A percentile compares a stretch with the other conserved stretches of the same genome.
phyloP scores from a whole-genome alignment of 1,140 invertebrate species.

The Anastrepha ludens region DNA sequence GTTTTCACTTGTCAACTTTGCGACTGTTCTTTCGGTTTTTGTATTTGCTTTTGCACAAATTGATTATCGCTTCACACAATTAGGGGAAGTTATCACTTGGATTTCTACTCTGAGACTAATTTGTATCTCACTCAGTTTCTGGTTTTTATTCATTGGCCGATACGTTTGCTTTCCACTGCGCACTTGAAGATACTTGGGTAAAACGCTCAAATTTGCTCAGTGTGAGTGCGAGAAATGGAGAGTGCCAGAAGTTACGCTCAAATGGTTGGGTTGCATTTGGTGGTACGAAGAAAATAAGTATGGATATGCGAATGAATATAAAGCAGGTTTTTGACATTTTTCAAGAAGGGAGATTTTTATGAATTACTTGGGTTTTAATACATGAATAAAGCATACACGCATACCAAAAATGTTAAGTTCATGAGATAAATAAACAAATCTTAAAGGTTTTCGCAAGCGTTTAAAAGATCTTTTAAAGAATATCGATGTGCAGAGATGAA shows the following conservation, averaged over 20 bases:
- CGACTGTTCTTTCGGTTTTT: slow-evolving; percentile 5
- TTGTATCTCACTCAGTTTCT: slow-evolving; percentile 41
- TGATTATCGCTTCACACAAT: slow-evolving; percentile 17
- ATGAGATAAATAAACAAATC: too few relatives aligned
- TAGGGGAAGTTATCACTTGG: slow-evolving; percentile 6
- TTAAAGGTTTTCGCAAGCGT: too few relatives aligned
- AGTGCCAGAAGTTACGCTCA: not conserved
- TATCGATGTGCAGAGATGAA: too few relatives aligned
- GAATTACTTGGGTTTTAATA: too few relatives aligned
- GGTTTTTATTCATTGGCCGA: slow-evolving; percentile 55
- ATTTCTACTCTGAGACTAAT: slow-evolving; percentile 55
- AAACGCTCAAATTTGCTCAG: not conserved
- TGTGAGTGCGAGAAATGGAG: not conserved
- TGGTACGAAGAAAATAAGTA: not conserved
- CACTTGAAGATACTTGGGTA: slow-evolving; percentile 1
- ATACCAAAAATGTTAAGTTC: too few relatives aligned
- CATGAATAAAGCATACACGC: too few relatives aligned
- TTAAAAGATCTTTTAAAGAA: too few relatives aligned
- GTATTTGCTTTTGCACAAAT: slow-evolving; percentile 46
- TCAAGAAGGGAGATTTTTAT: too few relatives aligned
- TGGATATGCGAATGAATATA: too few relatives aligned
- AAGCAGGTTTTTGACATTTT: too few relatives aligned
- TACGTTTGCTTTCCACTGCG: not conserved
- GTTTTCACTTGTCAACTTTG: slow-evolving; percentile 42
- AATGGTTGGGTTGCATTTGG: not conserved